Evolutionary conservation across 2,888 invertebrate genomes (phyloP), one percentile per base, ranked within the genome.

Genomic region (Heteropelma amictum): DNA sequence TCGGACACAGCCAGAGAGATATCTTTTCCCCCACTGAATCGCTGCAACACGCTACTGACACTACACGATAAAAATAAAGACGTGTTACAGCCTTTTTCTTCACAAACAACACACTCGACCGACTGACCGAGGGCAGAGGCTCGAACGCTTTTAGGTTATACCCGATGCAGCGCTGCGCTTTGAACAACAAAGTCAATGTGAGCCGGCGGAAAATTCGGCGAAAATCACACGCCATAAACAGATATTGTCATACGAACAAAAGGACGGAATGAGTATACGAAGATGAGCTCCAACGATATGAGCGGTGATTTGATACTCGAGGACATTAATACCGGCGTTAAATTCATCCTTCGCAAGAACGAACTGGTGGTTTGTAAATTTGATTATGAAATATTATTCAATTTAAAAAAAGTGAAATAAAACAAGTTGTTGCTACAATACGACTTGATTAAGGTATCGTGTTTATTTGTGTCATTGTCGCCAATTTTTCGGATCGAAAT

Each of bases 271-370:
- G 6, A 38, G 6, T 5, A 12, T 12, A 38, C 12, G 14, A 38
- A 38, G 54, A 63, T 72, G 72, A 40, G 23, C 45, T 47, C 28
- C 7, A 42, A 45, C 33, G 42, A 65, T 14, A 28, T 45, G 23
- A 61, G 12, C 3, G 47, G 38, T 1, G 67, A 67, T 47, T 54
- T 72, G 6, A 23, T 51, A 3, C 67, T 72, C 7, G 53, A 54
- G 23, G 54, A 72, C 7, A 67, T 72, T 47, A 47, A 54, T 40
- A 61, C 61, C 12, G 61, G 51, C 26, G 21, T 63, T 19, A 54
- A 40, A 56, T 68, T 54, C 28, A 21, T 68, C 42, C 47, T 70
- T 3, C 14, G n/a, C 5, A 49, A n/a, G 4, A 35, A 17, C 19
- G 6, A 35, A 12, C 2, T 5, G 7, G 35, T 35, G 56, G 58